Evolutionary conservation across 2,888 invertebrate species (phyloP).

Genomic region (Volucella bombylans): DNA sequence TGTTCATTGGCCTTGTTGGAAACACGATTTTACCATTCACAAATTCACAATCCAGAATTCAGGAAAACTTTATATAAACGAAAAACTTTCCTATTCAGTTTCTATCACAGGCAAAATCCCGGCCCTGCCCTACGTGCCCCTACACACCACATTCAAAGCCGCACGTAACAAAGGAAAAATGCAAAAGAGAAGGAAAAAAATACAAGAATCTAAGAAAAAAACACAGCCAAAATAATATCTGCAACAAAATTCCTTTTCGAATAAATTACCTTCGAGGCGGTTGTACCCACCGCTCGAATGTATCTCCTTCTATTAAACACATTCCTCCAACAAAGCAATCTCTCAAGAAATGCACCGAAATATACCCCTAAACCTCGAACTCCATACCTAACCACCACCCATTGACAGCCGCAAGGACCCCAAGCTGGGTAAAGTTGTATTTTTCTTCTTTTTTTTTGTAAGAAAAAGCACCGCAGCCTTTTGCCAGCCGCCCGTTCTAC

Average conservation of each 20-base stretch:
- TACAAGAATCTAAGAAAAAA: slow-evolving; percentile 34
- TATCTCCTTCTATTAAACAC: slow-evolving; percentile 67
- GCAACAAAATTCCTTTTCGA: slow-evolving; percentile 71
- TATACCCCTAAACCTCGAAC: neutral
- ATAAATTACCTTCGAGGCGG: slow-evolving; percentile 67
- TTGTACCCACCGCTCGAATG: neutral
- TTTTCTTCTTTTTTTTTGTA: slow-evolving; percentile 6
- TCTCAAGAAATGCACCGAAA: slow-evolving; percentile 70
- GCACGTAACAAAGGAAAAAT: slow-evolving; percentile 45
- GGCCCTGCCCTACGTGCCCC: slow-evolving; percentile 7
- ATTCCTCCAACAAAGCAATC: slow-evolving; percentile 66
- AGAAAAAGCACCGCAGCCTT: slow-evolving; percentile 56
- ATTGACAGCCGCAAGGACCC: slow-evolving; percentile 68
- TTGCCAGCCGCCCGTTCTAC: slow-evolving; percentile 51
- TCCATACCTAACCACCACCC: slow-evolving; percentile 31
- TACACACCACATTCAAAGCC: slow-evolving; percentile 30
- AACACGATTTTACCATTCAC: neutral
- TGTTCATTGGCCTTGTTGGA: slow-evolving; percentile 49
- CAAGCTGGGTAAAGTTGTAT: slow-evolving; percentile 62
- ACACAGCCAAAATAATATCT: slow-evolving; percentile 64
- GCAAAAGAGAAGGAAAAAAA: slow-evolving; percentile 7
- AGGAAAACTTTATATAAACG: slow-evolving; percentile 69
- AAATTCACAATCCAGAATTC: slow-evolving; percentile 19
- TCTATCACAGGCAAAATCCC: slow-evolving; percentile 48
- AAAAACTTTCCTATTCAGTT: slow-evolving; percentile 70